These are phyloP conservation scores for Danaus plexippus DNA, from an alignment of 1,140 invertebrate species.

Conservation along the genomic window DNA sequence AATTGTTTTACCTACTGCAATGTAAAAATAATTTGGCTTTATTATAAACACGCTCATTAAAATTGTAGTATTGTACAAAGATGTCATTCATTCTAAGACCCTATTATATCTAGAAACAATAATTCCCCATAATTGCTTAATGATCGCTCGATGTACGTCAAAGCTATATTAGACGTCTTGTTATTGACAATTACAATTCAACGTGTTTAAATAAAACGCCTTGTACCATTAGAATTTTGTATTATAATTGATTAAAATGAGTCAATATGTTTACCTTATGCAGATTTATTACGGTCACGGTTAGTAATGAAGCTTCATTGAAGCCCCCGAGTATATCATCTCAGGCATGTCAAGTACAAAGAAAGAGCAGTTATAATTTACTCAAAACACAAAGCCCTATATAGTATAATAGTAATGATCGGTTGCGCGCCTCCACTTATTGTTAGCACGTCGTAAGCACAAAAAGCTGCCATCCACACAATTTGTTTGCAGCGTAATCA, in stretches of 20 bases:
- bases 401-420: slow-evolving; percentile 68
- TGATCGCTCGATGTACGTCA: slow-evolving; percentile 42
- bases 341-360: slow-evolving; percentile 53
- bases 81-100: slow-evolving; percentile 38
- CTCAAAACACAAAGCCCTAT: slow-evolving; percentile 71
- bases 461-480: slow-evolving; percentile 58
- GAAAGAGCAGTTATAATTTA: slow-evolving; percentile 69
- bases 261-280: background rate
- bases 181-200: slow-evolving; percentile 37
- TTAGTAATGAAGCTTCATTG: slow-evolving; percentile 62
- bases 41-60: background rate
- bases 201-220: slow-evolving; percentile 33
- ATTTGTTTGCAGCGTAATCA: slow-evolving; percentile 64
- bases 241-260: too few species aligned
- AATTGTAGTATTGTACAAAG: slow-evolving; percentile 25
- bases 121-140: slow-evolving; percentile 63
- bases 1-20: background rate
- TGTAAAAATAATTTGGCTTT: background rate
- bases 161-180: slow-evolving; percentile 36
- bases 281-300: slow-evolving; percentile 55
- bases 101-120: slow-evolving; percentile 51
- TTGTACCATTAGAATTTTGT: slow-evolving; percentile 2
- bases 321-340: slow-evolving; percentile 31
- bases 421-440: slow-evolving; percentile 59
- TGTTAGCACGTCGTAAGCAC: slow-evolving; percentile 63